Evolutionary conservation across 2,888 invertebrate species (phyloP), one percentile per base, ranked within the genome.

Genomic region (Punctoribates punctum): DNA sequence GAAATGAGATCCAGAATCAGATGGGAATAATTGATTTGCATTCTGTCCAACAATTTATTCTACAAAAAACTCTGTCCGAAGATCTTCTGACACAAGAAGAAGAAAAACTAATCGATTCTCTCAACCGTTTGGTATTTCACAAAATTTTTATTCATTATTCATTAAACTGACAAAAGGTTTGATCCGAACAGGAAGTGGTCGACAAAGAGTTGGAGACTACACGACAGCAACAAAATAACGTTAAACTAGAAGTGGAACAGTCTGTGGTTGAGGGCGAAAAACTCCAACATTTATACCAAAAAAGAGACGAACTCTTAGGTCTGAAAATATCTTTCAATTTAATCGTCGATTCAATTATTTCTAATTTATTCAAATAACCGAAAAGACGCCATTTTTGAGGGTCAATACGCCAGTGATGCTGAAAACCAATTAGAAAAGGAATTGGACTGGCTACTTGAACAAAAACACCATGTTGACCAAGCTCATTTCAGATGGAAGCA

Each of bases 401-500:
- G 86, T 0, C 83, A 84, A 46, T 87, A 87, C 80, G 87, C 86
- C 0, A 86, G 86, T 77, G 84, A 84, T 17, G 79, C 82, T 73
- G 87, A 87, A 81, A 85, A 86, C 80, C 81, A 83, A 70, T 82
- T 87, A 46, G 87, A 87, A 79, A 82, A 83, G 46, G 83, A 86
- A 79, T 82, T 85, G 67, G 86, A 87, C 79, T 81, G 83, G 46
- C 80, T 85, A 70, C 81, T 84, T 77, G 85, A 86, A 75, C 84
- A 85, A 81, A 84, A 85, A 78, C 84, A 85, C 79, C 80, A 85
- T 48, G 84, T 87, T 17, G 82, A 84, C 9, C 82, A 85, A 78
- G 87, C 87, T 23, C 84, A 86, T 80, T 86, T 85, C 82, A 86
- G 86, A 80, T 86, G 86, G 86, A 82, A 81, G 48, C 85, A 84